Conservation (phyloP, 2,888 invertebrate genomes). For the Dolichopus griseipennis region DNA sequence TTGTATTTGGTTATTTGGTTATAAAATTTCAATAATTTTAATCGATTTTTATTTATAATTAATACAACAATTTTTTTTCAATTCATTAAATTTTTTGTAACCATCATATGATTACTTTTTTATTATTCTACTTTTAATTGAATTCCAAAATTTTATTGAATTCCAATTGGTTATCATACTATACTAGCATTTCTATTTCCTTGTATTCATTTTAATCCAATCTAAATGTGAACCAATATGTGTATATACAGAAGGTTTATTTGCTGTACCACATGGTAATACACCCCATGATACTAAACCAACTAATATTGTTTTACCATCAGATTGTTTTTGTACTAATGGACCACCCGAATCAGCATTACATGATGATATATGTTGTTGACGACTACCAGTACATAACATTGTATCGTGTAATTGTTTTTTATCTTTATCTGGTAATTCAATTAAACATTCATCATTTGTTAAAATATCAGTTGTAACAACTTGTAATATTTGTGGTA, state of each 20-base stretch:
- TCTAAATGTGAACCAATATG: constrained; percentile 29
- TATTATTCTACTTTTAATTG: too few relatives aligned
- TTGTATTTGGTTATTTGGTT: too few relatives aligned
- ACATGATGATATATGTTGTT: constrained; percentile 38
- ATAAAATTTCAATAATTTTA: too few relatives aligned
- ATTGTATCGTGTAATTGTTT: constrained; percentile 19
- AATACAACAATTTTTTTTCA: too few relatives aligned
- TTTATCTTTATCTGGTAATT: constrained; percentile 25
- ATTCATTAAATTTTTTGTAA: too few relatives aligned
- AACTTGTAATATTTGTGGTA: constrained; percentile 31
- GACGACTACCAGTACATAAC: constrained; percentile 17
- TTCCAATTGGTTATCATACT: too few relatives aligned
- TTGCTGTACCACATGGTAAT: constrained; percentile 40
- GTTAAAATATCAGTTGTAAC: constrained; percentile 28
- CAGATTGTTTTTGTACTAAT: constrained; percentile 24
- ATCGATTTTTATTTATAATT: too few relatives aligned
- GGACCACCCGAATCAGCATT: constrained; percentile 42
- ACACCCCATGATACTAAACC: constrained; percentile 48
- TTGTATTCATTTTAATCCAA: constrained; percentile 31
- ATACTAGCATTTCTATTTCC: background rate
- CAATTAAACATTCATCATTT: constrained; percentile 23
- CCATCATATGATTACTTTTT: too few relatives aligned
- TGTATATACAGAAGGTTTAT: constrained; percentile 43
- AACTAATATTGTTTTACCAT: constrained; percentile 25
- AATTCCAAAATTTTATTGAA: too few relatives aligned